These are phyloP conservation scores for Tridacna gigas DNA, from an alignment of 2,888 invertebrate species.

Conservation along the genomic window DNA sequence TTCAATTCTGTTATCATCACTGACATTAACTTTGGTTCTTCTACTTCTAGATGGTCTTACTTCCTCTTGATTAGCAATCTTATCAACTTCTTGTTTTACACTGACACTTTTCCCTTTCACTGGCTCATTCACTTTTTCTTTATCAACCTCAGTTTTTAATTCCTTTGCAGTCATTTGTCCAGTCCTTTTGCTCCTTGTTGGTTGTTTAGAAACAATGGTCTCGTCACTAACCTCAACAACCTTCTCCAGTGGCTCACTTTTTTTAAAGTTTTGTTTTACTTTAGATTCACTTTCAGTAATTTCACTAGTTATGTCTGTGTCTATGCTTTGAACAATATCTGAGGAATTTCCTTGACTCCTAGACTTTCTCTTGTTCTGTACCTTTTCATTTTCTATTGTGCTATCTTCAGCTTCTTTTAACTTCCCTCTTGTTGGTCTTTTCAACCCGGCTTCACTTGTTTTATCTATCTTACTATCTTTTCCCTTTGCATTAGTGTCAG, in stretches of 20 bases:
- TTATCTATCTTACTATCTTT: not conserved
- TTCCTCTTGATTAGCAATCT: not conserved
- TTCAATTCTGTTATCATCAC: not conserved
- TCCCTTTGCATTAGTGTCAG: not conserved
- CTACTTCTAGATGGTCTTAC: slow-evolving; percentile 2
- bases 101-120: slow-evolving; percentile 3
- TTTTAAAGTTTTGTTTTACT: not conserved
- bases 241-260: not conserved
- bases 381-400: slow-evolving; percentile 12
- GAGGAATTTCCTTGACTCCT: not conserved
- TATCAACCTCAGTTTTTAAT: not conserved
- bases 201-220: not conserved
- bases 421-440: slow-evolving; percentile 16
- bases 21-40: not conserved
- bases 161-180: not conserved
- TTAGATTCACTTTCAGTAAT: slow-evolving; percentile 4
- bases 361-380: slow-evolving; percentile 21
- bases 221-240: not conserved
- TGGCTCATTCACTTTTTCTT: slow-evolving; percentile 13
- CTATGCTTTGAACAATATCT: not conserved
- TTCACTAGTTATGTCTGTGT: not conserved
- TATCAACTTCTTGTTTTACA: slow-evolving; percentile 15
- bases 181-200: slow-evolving; percentile 13
- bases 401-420: slow-evolving; percentile 24
- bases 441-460: not conserved